phyloP scores from a whole-genome alignment of 2,113 vertebrate genomes.

The Tyrannus savana region DNA sequence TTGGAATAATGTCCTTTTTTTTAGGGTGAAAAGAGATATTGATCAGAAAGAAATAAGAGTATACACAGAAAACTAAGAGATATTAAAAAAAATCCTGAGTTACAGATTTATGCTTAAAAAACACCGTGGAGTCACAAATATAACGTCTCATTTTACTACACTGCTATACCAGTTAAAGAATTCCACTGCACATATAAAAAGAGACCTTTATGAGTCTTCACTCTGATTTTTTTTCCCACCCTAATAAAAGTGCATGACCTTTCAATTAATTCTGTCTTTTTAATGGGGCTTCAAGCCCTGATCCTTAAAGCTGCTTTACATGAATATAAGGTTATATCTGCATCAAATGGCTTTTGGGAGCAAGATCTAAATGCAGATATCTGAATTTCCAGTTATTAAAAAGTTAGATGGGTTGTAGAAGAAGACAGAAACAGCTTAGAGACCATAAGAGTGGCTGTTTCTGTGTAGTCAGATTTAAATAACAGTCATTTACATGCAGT shows the following conservation, averaged over 20 bases:
- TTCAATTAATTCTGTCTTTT: slow-evolving; percentile 24
- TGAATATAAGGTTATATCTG: not conserved
- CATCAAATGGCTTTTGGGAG: not conserved
- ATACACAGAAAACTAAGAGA: not conserved
- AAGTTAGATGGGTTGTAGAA: not conserved
- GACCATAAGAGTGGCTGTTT: not conserved
- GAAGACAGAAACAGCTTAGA: not conserved
- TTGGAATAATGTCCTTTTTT: not conserved
- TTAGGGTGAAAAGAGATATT: not conserved
- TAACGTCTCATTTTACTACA: not conserved
- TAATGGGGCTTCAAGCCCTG: not conserved
- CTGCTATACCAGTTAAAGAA: not conserved
- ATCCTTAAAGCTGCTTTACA: slow-evolving; percentile 11
- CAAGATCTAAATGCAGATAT: not conserved
- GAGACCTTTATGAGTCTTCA: not conserved
- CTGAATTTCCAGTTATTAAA: slow-evolving; percentile 25
- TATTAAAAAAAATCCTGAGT: not conserved
- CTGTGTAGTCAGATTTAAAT: slow-evolving; percentile 8
- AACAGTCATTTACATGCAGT: not conserved
- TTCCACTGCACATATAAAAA: not conserved
- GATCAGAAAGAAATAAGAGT: not conserved
- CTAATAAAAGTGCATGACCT: not conserved
- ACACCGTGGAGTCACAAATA: not conserved
- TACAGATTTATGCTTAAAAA: not conserved
- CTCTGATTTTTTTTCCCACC: not conserved